phyloP scores from a whole-genome alignment of 2,113 vertebrate species.

The Podilymbus podiceps region DNA sequence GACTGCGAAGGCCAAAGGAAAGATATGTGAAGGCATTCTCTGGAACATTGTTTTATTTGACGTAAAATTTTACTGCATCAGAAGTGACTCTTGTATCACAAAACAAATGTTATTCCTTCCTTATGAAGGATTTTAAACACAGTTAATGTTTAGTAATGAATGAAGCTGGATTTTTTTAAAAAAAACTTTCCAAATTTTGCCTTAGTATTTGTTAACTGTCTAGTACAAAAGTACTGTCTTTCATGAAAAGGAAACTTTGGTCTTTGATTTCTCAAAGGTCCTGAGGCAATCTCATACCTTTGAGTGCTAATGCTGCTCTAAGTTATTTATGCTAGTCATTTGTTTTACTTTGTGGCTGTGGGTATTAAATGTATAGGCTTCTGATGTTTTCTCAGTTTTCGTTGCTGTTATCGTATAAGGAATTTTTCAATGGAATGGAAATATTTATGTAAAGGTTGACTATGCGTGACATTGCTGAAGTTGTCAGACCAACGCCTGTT shows the following conservation, averaged over 20 bases:
- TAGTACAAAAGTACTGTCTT: not conserved
- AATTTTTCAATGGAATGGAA: not conserved
- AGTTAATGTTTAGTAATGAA: not conserved
- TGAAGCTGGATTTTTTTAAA: not conserved
- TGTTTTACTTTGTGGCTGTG: not conserved
- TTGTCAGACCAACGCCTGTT: not conserved
- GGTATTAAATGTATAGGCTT: not conserved
- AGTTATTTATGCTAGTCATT: not conserved
- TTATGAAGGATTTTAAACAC: not conserved
- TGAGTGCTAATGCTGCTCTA: not conserved
- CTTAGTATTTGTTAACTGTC: not conserved
- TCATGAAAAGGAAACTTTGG: not conserved
- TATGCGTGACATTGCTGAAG: not conserved
- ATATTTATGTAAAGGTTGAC: not conserved
- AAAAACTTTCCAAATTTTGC: not conserved
- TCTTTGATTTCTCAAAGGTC: not conserved
- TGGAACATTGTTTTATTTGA: not conserved
- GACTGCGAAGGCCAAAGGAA: not conserved
- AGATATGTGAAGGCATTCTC: not conserved
- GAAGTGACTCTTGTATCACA: not conserved
- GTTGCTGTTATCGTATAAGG: not conserved
- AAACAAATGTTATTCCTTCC: not conserved
- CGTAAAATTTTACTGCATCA: not conserved
- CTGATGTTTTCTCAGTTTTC: not conserved
- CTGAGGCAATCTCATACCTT: not conserved